Evolutionary conservation across 2,888 invertebrate species (phyloP).

Genomic region (Sarcophaga caerulescens): DNA sequence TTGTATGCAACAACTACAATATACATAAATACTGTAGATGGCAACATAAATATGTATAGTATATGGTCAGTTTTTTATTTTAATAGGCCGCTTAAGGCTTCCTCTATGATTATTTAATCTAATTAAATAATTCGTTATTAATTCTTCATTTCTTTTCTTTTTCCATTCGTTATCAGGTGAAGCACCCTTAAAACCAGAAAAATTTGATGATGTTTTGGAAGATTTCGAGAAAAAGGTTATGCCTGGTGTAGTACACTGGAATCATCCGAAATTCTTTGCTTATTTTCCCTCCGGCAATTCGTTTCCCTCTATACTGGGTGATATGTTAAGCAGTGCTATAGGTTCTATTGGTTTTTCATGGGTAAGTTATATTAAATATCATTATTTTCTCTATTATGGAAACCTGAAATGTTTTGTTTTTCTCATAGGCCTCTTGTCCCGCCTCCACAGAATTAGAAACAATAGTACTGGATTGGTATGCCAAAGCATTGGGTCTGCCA

Average conservation of each 20-base stretch:
- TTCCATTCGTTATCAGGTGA: constrained; percentile 78
- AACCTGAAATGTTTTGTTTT: neutral
- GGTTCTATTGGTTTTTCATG: constrained; percentile 96
- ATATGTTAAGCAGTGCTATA: constrained; percentile 93
- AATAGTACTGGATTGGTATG: constrained; percentile 92
- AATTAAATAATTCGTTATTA: neutral
- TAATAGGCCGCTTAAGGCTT: too few relatives aligned
- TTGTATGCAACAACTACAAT: neutral
- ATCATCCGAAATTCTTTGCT: constrained; percentile 95
- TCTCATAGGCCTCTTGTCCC: constrained; percentile 88
- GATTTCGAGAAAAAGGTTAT: constrained; percentile 90
- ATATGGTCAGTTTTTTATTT: too few relatives aligned
- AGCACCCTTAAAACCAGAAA: constrained; percentile 87
- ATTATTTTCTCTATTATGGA: neutral
- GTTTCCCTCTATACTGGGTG: constrained; percentile 94
- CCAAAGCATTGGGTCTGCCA: constrained; percentile 88
- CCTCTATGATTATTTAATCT: neutral
- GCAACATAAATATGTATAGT: constrained; percentile 3
- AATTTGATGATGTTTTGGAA: constrained; percentile 88
- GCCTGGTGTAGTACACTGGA: constrained; percentile 95
- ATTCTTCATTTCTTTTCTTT: constrained; percentile 16
- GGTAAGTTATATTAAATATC: constrained; percentile 82
- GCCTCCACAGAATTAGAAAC: constrained; percentile 93
- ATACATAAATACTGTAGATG: constrained; percentile 5
- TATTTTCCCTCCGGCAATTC: constrained; percentile 97